Evolutionary conservation across 2,888 invertebrate species (phyloP).

Genomic region (Phytoseiulus persimilis): DNA sequence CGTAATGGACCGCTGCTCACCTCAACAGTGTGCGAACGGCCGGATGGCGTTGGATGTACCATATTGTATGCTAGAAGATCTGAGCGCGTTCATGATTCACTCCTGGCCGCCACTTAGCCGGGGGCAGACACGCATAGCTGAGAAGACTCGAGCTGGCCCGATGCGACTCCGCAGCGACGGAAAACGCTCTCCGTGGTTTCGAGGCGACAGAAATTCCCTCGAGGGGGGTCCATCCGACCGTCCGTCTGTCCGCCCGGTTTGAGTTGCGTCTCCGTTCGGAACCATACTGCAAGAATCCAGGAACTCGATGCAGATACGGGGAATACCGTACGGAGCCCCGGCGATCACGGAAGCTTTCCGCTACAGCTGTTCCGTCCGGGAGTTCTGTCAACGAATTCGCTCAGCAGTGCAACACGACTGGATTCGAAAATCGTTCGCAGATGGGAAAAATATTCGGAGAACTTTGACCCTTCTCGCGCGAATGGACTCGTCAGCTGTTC

Average conservation of each 20-base stretch:
- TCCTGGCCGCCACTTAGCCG: background rate
- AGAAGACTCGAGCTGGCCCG: background rate
- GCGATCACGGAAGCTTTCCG: background rate
- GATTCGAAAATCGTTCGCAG: background rate
- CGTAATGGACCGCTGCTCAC: background rate
- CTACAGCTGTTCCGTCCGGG: background rate
- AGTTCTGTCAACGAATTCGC: background rate
- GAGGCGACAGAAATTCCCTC: too few relatives aligned
- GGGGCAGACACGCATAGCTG: background rate
- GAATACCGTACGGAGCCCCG: background rate
- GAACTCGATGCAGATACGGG: too few relatives aligned
- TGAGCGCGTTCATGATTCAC: background rate
- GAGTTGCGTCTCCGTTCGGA: too few relatives aligned
- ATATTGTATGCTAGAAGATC: background rate
- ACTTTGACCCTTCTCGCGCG: background rate
- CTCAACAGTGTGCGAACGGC: background rate
- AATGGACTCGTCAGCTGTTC: background rate
- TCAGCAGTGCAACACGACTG: background rate
- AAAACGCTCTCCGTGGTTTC: too few relatives aligned
- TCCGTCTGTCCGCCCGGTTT: too few relatives aligned
- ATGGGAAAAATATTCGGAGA: background rate
- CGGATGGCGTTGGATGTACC: background rate
- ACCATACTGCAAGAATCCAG: too few relatives aligned
- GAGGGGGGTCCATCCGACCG: too few relatives aligned
- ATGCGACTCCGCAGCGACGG: too few relatives aligned